Percentiles rank a stretch among this genome's conserved stretches.
Conservation (phyloP, 2,113 vertebrate species). For the Chaetura pelagica region DNA sequence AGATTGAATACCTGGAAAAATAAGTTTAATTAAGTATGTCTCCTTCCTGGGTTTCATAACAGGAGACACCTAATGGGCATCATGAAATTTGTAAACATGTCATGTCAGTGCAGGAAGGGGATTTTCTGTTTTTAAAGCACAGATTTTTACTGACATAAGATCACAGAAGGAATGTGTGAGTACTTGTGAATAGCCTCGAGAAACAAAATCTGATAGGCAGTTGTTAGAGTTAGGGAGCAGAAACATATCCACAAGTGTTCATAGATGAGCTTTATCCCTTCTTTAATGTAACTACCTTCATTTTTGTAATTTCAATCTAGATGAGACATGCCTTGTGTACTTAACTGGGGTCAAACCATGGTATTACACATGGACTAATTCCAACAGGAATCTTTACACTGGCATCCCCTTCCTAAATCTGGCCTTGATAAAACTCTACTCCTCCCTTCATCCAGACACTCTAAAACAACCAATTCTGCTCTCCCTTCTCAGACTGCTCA, state of each 20-base stretch:
- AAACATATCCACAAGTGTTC: neutral
- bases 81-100: neutral
- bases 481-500: neutral
- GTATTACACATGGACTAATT: neutral
- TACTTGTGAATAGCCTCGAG: neutral
- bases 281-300: neutral
- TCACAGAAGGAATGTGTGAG: neutral
- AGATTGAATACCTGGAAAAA: neutral
- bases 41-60: neutral
- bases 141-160: neutral
- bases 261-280: neutral
- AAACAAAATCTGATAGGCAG: neutral
- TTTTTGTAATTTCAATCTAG: constrained; percentile 32
- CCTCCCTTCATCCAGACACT: constrained; percentile 28
- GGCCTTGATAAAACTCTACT: constrained; percentile 19
- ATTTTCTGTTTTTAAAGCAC: neutral
- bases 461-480: neutral
- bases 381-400: constrained; percentile 50
- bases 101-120: neutral
- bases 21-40: neutral
- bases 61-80: neutral
- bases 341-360: constrained; percentile 7
- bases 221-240: neutral
- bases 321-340: constrained; percentile 7
- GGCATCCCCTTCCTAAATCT: constrained; percentile 9